These are phyloP conservation scores for Acromyrmex heyeri DNA, from an alignment of 1,140 invertebrate genomes.

Conservation along the genomic window DNA sequence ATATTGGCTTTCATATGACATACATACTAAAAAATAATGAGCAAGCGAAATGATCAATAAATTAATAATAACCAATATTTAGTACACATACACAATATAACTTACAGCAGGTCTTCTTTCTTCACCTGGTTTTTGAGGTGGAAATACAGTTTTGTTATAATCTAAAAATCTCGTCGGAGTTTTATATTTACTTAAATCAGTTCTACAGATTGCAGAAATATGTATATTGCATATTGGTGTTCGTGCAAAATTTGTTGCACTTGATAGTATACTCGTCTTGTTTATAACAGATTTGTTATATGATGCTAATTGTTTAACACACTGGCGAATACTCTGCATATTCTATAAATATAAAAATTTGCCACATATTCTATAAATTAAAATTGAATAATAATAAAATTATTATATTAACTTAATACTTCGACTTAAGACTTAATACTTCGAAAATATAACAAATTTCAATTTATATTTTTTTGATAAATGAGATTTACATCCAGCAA, in stretches of 20 bases:
- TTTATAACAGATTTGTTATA: not conserved
- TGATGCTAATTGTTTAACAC: slow-evolving; percentile 10
- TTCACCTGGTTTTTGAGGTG: slow-evolving; percentile 92
- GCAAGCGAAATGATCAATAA: slow-evolving; percentile 14
- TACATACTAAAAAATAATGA: slow-evolving; percentile 90
- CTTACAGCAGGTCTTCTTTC: slow-evolving; percentile 93
- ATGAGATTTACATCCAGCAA: not conserved
- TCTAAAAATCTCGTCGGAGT: slow-evolving; percentile 73
- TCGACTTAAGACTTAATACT: not conserved
- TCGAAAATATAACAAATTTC: not conserved
- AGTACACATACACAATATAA: slow-evolving; percentile 70
- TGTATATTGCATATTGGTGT: slow-evolving; percentile 27
- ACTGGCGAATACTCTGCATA: slow-evolving; percentile 60
- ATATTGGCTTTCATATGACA: slow-evolving; percentile 94
- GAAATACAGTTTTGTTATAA: slow-evolving; percentile 92
- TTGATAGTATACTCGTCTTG: slow-evolving; percentile 3
- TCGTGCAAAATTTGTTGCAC: not conserved
- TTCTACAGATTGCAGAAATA: not conserved
- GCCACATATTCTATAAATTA: not conserved
- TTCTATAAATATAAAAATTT: slow-evolving; percentile 48
- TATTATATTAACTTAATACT: not conserved
- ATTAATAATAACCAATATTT: slow-evolving; percentile 23
- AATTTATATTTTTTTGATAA: not conserved
- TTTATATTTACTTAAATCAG: rapidly evolving
- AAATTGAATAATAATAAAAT: not conserved